phyloP scores from a whole-genome alignment of 2,888 invertebrate genomes.

The Magallana nippona region DNA sequence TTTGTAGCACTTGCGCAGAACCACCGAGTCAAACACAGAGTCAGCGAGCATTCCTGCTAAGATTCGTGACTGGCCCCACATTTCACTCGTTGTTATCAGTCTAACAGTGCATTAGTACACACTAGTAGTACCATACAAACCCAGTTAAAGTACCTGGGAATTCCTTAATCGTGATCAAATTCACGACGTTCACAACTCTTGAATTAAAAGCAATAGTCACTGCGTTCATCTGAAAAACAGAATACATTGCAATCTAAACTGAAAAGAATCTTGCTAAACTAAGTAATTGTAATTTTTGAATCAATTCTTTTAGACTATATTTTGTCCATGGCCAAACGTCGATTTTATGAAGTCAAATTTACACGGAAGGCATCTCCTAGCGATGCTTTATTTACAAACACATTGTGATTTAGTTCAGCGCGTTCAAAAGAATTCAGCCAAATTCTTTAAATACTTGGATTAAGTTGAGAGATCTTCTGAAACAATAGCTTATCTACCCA shows the following conservation, averaged over 20 bases:
- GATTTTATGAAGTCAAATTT: background rate
- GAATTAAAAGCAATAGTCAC: background rate
- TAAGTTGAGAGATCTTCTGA: constrained; percentile 12
- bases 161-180: background rate
- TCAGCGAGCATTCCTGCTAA: background rate
- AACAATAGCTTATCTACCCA: constrained; percentile 20
- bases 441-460: constrained; percentile 24
- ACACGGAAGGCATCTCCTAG: background rate
- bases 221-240: background rate
- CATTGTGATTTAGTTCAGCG: background rate
- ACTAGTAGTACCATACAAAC: background rate
- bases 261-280: no score
- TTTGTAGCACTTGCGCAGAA: background rate
- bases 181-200: background rate
- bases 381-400: constrained; percentile 17
- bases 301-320: no score
- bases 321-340: background rate
- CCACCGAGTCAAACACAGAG: background rate
- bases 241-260: no score
- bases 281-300: no score
- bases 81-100: background rate
- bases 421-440: constrained; percentile 29
- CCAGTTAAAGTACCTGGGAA: background rate
- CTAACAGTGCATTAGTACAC: background rate
- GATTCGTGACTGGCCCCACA: background rate